Evolutionary conservation across 2,888 invertebrate species (phyloP), one percentile per base, ranked within the genome.

Genomic region (Papilio demoleus): DNA sequence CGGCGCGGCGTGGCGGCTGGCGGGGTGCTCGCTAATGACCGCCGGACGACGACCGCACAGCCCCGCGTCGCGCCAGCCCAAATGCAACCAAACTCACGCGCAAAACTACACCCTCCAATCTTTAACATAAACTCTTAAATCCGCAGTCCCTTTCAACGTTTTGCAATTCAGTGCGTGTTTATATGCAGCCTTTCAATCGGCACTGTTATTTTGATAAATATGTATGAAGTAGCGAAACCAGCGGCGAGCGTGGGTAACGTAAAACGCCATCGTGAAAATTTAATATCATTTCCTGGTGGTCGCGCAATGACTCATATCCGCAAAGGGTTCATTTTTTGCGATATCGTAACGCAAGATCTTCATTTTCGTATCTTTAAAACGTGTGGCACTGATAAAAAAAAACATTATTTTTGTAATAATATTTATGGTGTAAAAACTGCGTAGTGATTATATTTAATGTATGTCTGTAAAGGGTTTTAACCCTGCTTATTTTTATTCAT

Each of bases 181-280:
- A 86, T 90, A 90, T 91, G 90, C 90, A 91, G 86, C 88, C 88
- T 91, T 91, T 90, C 91, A 92, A 92, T 92, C 91, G 90, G 84
- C 87, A 83, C 86, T 88, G 90, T 90, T 91, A 90, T 92, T 92
- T 90, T 90, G 90, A 92, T 92, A 91, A 92, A 92, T 92, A 92
- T 92, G 91, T 88, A 92, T 92, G 90, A 90, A 90, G 84, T 83
- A 81, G 87, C 87, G 83, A 88, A 90, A 88, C 88, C 84, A 84
- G 82, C 83, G 81, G 83, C 53, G 53, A 81, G 83, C 84, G 83
- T 81, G 85, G 86, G 87, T 88, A 88, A 88, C 88, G 86, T 86
- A 86, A 90, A 90, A 90, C 89, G 87, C 87, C 86, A 88, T 89
- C 87, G 90, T 92, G 92, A 90, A 92, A 92, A 89, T 90, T 90